phyloP scores from a whole-genome alignment of 2,888 invertebrate genomes.

The Noctua fimbriata region DNA sequence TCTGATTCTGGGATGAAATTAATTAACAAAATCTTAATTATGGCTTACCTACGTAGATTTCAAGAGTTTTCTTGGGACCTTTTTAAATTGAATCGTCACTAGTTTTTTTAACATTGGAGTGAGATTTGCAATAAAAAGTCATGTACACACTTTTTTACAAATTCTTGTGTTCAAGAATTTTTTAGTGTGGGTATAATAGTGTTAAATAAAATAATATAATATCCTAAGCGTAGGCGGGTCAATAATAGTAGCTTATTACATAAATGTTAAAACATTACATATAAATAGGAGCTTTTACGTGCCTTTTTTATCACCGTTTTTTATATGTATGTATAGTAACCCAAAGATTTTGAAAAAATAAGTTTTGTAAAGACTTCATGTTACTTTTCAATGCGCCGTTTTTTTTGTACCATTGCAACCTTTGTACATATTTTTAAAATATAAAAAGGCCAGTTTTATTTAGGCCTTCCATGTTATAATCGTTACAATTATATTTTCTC shows the following conservation, averaged over 20 bases:
- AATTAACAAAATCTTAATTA: neutral
- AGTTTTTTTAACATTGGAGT: constrained; percentile 33
- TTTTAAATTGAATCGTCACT: constrained; percentile 36
- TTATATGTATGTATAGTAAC: constrained; percentile 53
- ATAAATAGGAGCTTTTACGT: constrained; percentile 60
- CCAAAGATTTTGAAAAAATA: constrained; percentile 66
- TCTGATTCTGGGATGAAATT: neutral
- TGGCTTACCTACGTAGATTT: neutral
- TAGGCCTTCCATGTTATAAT: constrained; percentile 13
- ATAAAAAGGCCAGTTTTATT: constrained; percentile 22
- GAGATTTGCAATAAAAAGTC: constrained; percentile 24
- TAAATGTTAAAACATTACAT: constrained; percentile 50
- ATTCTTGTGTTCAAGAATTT: constrained; percentile 42
- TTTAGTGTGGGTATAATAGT: constrained; percentile 31
- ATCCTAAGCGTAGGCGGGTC: constrained; percentile 51
- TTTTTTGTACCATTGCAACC: constrained; percentile 28
- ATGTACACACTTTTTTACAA: constrained; percentile 22
- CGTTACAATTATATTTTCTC: constrained; percentile 44
- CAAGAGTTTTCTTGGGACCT: neutral
- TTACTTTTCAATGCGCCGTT: constrained; percentile 35
- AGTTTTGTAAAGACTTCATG: constrained; percentile 36
- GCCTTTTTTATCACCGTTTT: constrained; percentile 58
- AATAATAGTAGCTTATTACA: constrained; percentile 43
- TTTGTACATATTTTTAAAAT: constrained; percentile 28
- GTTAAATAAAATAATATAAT: constrained; percentile 21